Conservation (phyloP, 1,140 invertebrate species). For the Anastrepha obliqua region DNA sequence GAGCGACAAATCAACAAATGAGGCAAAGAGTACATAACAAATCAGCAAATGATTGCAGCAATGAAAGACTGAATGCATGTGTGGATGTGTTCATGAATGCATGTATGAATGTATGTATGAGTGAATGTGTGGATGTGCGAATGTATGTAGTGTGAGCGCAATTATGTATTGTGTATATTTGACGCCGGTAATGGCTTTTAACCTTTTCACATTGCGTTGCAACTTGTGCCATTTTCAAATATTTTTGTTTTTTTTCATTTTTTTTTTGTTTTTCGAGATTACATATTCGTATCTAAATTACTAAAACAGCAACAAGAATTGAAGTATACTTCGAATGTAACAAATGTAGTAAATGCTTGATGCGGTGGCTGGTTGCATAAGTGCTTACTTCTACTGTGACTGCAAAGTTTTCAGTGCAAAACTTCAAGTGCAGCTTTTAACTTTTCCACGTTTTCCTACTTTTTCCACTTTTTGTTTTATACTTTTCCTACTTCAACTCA, state of each 20-base stretch:
- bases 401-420: background rate
- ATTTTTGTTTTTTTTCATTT: background rate
- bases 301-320: no score
- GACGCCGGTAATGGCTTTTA: constrained; percentile 15
- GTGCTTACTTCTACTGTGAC: background rate
- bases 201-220: background rate
- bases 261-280: no score
- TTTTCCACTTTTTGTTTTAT: background rate
- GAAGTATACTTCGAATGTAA: background rate
- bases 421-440: background rate
- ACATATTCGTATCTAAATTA: no score
- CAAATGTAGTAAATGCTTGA: background rate
- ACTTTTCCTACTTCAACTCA: background rate
- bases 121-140: background rate
- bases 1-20: constrained; percentile 38
- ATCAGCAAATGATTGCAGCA: constrained; percentile 1
- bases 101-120: background rate
- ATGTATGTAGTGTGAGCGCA: no score
- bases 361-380: no score
- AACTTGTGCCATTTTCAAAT: constrained; percentile 11
- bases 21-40: constrained; percentile 23
- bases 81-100: background rate
- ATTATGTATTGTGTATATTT: no score
- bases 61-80: background rate
- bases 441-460: no score